Evolutionary conservation across 2,113 vertebrate genomes (phyloP).

Genomic region (Prochilodus magdalenae): DNA sequence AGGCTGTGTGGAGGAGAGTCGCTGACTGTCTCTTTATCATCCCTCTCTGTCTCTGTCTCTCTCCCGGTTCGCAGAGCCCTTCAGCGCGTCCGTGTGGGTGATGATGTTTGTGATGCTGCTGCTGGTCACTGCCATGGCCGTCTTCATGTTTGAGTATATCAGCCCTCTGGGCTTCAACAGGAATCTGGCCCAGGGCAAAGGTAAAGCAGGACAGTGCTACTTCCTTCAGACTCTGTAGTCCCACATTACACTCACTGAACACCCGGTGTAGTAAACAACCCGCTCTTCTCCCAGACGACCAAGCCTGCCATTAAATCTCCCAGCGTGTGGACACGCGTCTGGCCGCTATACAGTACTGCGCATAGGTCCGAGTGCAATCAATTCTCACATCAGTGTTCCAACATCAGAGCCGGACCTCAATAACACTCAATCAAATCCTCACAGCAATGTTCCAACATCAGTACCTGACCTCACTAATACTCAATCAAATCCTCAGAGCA

Average conservation of each 20-base stretch:
- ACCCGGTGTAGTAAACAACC: not conserved
- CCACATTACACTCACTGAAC: not conserved
- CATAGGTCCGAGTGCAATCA: no score
- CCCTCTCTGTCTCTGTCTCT: conserved; percentile 35
- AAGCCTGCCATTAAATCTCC: no score
- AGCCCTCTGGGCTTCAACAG: conserved; percentile 98
- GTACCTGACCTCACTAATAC: no score
- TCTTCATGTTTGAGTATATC: conserved; percentile 98
- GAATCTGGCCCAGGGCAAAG: conserved; percentile 94
- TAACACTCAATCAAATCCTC: no score
- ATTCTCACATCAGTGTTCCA: no score
- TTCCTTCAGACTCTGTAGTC: not conserved
- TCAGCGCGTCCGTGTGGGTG: conserved; percentile 99
- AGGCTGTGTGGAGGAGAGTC: conserved; percentile 71
- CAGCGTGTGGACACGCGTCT: no score
- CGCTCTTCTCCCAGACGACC: no score
- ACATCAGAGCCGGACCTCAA: no score
- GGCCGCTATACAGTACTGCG: no score
- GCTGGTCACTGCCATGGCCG: conserved; percentile 95
- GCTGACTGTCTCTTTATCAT: conserved; percentile 68
- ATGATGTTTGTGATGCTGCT: conserved; percentile 99
- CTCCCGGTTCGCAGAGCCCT: conserved; percentile 84
- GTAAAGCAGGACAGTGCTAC: conserved; percentile 71
- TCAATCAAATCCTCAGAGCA: no score
- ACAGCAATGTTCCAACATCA: no score